Evolutionary conservation across 1,140 invertebrate genomes (phyloP).

Genomic region (Drosophila athabasca): DNA sequence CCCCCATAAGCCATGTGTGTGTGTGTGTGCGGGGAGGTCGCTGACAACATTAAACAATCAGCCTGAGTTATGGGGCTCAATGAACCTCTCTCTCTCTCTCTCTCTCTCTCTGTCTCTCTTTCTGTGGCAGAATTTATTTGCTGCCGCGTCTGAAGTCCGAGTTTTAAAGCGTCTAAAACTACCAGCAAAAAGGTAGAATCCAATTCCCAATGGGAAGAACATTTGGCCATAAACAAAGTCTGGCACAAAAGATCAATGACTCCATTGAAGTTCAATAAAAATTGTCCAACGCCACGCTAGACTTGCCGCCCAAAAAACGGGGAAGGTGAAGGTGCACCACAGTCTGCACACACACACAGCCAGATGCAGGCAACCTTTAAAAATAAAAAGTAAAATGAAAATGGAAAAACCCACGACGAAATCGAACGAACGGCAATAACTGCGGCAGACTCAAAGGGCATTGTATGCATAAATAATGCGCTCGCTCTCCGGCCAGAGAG

Average conservation of each 20-base stretch:
- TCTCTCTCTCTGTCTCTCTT: background rate
- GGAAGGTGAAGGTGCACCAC: constrained; percentile 41
- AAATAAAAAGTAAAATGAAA: constrained; percentile 22
- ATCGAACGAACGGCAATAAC: constrained; percentile 63
- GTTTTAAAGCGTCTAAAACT: constrained; percentile 35
- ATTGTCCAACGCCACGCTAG: constrained; percentile 39
- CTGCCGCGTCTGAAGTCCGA: constrained; percentile 27
- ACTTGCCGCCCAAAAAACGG: constrained; percentile 17
- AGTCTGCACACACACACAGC: constrained; percentile 1
- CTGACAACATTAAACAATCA: constrained; percentile 77
- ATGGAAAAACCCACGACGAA: constrained; percentile 20
- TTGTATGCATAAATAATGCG: constrained; percentile 81
- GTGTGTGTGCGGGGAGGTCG: constrained; percentile 47
- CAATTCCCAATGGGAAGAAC: constrained; percentile 2
- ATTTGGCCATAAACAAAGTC: constrained; percentile 63
- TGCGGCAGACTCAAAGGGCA: constrained; percentile 79
- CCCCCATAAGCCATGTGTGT: background rate
- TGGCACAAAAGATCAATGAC: constrained; percentile 73
- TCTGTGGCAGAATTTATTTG: constrained; percentile 40
- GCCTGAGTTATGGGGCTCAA: constrained; percentile 65
- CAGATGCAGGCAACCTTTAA: background rate
- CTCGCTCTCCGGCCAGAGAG: constrained; percentile 33
- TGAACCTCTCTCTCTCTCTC: constrained; percentile 35
- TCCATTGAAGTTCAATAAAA: constrained; percentile 76
- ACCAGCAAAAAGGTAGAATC: background rate